These are phyloP conservation scores for Merops nubicus DNA, from an alignment of 2,113 vertebrate genomes.

Conservation along the genomic window DNA sequence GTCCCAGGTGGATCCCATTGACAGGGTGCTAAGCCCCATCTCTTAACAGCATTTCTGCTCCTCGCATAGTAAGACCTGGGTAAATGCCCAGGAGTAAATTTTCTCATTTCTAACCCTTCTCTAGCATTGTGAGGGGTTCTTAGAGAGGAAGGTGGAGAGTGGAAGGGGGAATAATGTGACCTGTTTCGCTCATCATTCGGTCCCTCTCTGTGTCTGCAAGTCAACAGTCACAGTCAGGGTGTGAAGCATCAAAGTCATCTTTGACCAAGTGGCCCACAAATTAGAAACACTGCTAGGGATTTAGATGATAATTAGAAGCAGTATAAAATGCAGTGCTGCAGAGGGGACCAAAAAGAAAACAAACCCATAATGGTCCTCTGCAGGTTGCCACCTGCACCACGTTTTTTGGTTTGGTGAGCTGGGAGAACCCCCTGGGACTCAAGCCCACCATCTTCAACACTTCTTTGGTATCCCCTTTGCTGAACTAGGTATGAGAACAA, in stretches of 20 bases:
- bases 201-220: not conserved
- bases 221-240: not conserved
- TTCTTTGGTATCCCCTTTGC: not conserved
- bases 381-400: not conserved
- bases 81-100: not conserved
- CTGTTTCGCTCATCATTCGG: not conserved
- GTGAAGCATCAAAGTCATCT: not conserved
- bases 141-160: not conserved
- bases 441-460: not conserved
- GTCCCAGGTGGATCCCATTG: not conserved
- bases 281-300: not conserved
- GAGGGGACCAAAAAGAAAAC: not conserved
- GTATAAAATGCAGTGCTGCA: not conserved
- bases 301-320: not conserved
- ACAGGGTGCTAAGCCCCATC: not conserved
- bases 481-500: not conserved
- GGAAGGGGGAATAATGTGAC: accelerated
- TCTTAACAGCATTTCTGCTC: not conserved
- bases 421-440: not conserved
- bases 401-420: not conserved
- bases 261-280: not conserved
- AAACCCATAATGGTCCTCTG: not conserved
- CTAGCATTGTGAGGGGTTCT: not conserved
- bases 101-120: not conserved
- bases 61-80: not conserved